Evolutionary conservation across 1,140 invertebrate genomes (phyloP).

Genomic region (Microvelia longipes): DNA sequence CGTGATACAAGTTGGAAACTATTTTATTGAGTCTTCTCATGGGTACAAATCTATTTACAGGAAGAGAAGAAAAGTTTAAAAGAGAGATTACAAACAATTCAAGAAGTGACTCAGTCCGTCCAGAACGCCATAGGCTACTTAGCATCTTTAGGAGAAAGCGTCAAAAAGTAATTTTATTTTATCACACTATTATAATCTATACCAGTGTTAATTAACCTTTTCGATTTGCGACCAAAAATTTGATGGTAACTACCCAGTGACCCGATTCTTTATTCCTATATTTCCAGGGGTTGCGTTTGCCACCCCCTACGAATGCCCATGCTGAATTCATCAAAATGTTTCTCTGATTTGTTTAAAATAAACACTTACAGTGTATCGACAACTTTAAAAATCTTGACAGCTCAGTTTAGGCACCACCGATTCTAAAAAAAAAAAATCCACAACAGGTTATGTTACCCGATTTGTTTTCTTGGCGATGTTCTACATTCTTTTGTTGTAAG

Average conservation of each 20-base stretch:
- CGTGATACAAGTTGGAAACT: too few species aligned
- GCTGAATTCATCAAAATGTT: not conserved
- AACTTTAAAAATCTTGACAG: too few species aligned
- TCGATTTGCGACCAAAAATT: not conserved
- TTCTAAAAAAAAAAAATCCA: too few species aligned
- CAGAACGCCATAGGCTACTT: conserved; percentile 87
- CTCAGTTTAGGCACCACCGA: too few species aligned
- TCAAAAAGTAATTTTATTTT: conserved; percentile 68
- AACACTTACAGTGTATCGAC: too few species aligned
- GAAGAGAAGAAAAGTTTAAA: conserved; percentile 93
- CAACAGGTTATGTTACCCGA: too few species aligned
- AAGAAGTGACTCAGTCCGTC: conserved; percentile 86
- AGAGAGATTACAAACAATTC: conserved; percentile 81
- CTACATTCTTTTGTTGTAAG: too few species aligned
- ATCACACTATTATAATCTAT: conserved; percentile 9
- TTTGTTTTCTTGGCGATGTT: too few species aligned
- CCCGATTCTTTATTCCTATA: not conserved
- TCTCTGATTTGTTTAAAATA: not conserved
- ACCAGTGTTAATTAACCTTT: not conserved
- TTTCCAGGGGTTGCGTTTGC: not conserved
- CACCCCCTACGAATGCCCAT: not conserved
- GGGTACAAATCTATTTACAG: conserved; percentile 39
- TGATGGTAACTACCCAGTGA: not conserved
- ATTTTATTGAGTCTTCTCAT: too few species aligned
- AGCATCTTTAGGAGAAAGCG: conserved; percentile 76